Evolutionary conservation across 2,888 invertebrate species (phyloP), one percentile per base, ranked within the genome.

Genomic region (Pollenia amentaria): DNA sequence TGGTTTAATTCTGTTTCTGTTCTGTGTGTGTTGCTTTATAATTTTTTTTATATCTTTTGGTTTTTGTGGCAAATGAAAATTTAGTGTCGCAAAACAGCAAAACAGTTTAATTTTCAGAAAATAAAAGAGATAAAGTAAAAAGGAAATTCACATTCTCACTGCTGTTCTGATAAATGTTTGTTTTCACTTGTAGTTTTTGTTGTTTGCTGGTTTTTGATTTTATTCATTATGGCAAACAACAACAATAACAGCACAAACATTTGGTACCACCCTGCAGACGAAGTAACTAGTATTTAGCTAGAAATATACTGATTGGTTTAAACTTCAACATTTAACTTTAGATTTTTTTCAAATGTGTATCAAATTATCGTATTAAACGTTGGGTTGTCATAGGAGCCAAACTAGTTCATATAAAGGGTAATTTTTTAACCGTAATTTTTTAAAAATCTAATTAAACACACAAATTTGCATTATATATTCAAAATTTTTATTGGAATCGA

Each of bases 1-100:
- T 64, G 21, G 44, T 42, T 75, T 14, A 78, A 46, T 12, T 76
- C 14, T 73, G 55, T 57, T 44, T n/a, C n/a, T 51, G n/a, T 53
- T 21, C 3, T 18, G 38, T 70, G 18, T 53, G 65, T 21, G 42
- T 18, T 51, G n/a, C n/a, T 44, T 18, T 42, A 10, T 65, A 29
- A 6, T 29, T 46, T 38, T 62, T 48, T 29, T 21, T 16, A 48
- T 51, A 10, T 51, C 2, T 40, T 42, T 69, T 69, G 42, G 69
- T 42, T 69, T 78, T 69, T 78, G 76, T 42, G 48, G 69, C 29
- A 60, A 78, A 78, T 60, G 57, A 44, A 78, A 78, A 55, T 38
- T 16, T 60, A 46, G n/a, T 18, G 8, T 29, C 12, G 18, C 16
- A 16, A 9, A 29, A 29, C 29, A 29, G 6, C 29, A 57, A 38